These are phyloP conservation scores for Morphnarchus princeps DNA, from an alignment of 2,113 vertebrate species.

Conservation along the genomic window DNA sequence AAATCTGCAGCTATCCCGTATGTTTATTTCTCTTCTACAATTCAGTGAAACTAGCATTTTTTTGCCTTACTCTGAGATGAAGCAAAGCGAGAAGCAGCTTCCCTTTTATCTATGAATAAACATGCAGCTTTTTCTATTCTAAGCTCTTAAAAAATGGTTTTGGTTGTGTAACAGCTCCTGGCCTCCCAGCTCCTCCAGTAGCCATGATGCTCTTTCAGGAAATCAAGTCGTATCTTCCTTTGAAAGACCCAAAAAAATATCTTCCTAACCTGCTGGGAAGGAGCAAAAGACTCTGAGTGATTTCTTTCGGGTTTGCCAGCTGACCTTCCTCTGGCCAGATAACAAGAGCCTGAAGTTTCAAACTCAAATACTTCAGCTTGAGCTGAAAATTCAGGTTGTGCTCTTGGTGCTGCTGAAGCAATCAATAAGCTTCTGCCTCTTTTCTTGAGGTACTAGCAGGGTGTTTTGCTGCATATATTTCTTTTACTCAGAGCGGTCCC, in stretches of 20 bases:
- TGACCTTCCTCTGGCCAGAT: not conserved
- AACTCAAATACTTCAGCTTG: not conserved
- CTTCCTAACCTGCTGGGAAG: not conserved
- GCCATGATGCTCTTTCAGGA: not conserved
- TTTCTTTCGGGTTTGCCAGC: not conserved
- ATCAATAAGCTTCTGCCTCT: not conserved
- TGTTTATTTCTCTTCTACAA: constrained; percentile 6
- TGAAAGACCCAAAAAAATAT: not conserved
- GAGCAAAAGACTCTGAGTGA: not conserved
- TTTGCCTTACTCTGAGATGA: not conserved
- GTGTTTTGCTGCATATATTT: not conserved
- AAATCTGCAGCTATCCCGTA: not conserved
- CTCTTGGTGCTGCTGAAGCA: not conserved
- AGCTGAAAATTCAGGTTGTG: not conserved
- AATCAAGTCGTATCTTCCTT: not conserved
- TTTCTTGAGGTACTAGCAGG: not conserved
- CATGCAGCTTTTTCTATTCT: constrained; percentile 32
- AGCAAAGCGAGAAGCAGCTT: not conserved
- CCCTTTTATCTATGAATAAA: constrained; percentile 38
- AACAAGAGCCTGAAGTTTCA: not conserved
- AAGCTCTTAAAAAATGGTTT: not conserved
- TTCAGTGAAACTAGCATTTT: not conserved
- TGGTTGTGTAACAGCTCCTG: constrained; percentile 24
- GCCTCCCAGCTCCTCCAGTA: not conserved
- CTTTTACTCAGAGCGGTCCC: not conserved